Conservation (phyloP, 2,797 vertebrate genomes). For the Huso huso region DNA sequence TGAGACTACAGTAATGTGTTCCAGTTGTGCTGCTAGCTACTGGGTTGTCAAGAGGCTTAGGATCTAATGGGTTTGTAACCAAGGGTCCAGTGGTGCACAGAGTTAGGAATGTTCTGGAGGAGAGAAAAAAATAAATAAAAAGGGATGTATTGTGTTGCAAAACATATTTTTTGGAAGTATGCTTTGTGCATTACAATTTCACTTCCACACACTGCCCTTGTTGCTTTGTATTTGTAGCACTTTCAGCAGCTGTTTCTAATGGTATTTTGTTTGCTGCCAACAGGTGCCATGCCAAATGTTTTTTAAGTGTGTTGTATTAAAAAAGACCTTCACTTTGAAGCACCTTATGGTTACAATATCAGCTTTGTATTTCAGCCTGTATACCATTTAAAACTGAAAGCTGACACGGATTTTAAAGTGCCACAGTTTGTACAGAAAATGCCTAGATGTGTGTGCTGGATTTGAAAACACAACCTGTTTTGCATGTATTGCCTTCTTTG, state of each 20-base stretch:
- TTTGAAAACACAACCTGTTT: too few relatives aligned
- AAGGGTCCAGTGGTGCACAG: conserved; percentile 14
- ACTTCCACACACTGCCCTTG: conserved; percentile 2
- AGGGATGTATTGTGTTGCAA: conserved; percentile 3
- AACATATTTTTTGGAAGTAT: conserved; percentile 1
- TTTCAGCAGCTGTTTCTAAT: not conserved
- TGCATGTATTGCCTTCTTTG: too few relatives aligned
- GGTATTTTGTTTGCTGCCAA: conserved; percentile 4
- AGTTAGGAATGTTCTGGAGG: conserved; percentile 2
- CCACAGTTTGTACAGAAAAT: too few relatives aligned
- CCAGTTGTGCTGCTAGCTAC: conserved; percentile 11
- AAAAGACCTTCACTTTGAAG: too few relatives aligned
- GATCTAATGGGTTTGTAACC: conserved; percentile 8
- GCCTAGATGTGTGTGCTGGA: too few relatives aligned
- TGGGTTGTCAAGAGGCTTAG: conserved; percentile 1
- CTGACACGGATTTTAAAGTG: too few relatives aligned
- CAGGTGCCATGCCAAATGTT: not conserved
- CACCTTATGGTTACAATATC: too few relatives aligned
- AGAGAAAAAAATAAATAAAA: conserved; percentile 3
- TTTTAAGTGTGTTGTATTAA: too few relatives aligned
- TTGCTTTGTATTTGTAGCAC: not conserved
- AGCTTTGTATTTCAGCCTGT: too few relatives aligned
- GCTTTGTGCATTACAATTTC: too few relatives aligned
- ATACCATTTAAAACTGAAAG: too few relatives aligned
- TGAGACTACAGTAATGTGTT: conserved; percentile 9